phyloP scores from a whole-genome alignment of 2,888 invertebrate genomes.

The Therioaphis trifolii region DNA sequence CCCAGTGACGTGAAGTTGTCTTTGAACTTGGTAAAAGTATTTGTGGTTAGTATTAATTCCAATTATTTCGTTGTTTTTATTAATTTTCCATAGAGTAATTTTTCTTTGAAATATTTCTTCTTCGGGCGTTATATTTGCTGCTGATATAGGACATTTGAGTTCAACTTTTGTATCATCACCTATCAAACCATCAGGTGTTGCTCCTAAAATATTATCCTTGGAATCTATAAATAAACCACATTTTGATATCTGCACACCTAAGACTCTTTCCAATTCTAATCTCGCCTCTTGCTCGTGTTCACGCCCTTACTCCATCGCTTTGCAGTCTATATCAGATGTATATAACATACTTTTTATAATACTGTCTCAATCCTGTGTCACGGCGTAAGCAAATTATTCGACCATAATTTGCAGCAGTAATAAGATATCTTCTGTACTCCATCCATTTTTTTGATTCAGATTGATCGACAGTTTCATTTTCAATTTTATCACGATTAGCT shows the following conservation, averaged over 20 bases:
- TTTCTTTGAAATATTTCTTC: constrained; percentile 21
- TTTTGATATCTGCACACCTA: neutral
- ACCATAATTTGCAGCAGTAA: neutral
- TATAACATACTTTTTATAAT: neutral
- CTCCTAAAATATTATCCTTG: constrained; percentile 8
- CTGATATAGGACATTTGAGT: constrained; percentile 3
- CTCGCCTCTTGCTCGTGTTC: constrained; percentile 5
- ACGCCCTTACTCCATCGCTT: constrained; percentile 18
- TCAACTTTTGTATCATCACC: constrained; percentile 1
- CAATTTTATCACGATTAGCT: constrained; percentile 15
- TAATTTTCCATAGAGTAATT: constrained; percentile 20
- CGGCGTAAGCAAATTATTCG: neutral
- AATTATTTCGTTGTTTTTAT: constrained; percentile 1
- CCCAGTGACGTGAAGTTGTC: neutral
- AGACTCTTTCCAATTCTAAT: constrained; percentile 12
- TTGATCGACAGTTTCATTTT: constrained; percentile 9
- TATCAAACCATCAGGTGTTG: constrained; percentile 22
- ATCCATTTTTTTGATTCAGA: constrained; percentile 7
- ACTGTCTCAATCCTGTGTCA: neutral
- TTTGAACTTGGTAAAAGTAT: neutral
- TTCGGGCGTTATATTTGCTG: constrained; percentile 14
- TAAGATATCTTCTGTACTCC: constrained; percentile 1
- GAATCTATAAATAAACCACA: constrained; percentile 30
- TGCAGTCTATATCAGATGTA: neutral
- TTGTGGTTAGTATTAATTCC: neutral